Percentiles rank a stretch among this genome's conserved stretches.
Evolutionary conservation across 1,140 invertebrate genomes (phyloP).

Genomic region (Calephelis virginiensis): DNA sequence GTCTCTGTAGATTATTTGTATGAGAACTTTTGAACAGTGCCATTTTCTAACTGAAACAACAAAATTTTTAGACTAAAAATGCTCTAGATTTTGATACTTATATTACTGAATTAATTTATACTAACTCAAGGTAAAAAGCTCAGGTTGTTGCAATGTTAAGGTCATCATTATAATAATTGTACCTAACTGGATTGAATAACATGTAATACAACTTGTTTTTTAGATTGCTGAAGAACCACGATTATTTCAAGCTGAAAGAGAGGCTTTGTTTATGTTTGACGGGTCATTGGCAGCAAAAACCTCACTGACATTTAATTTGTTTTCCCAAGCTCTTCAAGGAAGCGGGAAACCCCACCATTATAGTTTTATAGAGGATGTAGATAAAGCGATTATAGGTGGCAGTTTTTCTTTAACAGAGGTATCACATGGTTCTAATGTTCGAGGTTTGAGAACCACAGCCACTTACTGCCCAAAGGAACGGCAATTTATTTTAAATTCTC

Average conservation of each 20-base stretch:
- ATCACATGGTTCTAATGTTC: conserved; percentile 92
- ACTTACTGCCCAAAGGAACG: conserved; percentile 86
- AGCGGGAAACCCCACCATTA: conserved; percentile 80
- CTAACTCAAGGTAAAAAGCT: too few species aligned
- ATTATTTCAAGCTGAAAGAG: conserved; percentile 67
- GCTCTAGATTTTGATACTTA: too few species aligned
- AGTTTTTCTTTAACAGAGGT: conserved; percentile 93
- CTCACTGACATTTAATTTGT: conserved; percentile 80
- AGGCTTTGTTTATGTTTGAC: conserved; percentile 85
- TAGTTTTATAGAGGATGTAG: conserved; percentile 80
- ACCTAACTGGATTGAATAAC: too few species aligned
- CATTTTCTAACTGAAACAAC: too few species aligned
- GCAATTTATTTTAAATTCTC: conserved; percentile 89
- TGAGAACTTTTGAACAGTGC: too few species aligned
- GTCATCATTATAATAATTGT: too few species aligned
- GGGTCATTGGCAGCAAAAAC: conserved; percentile 83
- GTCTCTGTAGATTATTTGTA: too few species aligned
- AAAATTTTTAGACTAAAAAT: too few species aligned
- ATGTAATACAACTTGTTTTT: conserved; percentile 23
- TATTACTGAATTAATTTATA: too few species aligned
- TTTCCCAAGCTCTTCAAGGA: conserved; percentile 78
- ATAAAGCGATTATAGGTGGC: conserved; percentile 81
- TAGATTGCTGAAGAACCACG: conserved; percentile 70
- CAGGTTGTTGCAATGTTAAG: too few species aligned
- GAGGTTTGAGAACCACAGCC: conserved; percentile 89